phyloP scores from a whole-genome alignment of 64 coral and sea anemone species.

The Anthopleura sola region DNA sequence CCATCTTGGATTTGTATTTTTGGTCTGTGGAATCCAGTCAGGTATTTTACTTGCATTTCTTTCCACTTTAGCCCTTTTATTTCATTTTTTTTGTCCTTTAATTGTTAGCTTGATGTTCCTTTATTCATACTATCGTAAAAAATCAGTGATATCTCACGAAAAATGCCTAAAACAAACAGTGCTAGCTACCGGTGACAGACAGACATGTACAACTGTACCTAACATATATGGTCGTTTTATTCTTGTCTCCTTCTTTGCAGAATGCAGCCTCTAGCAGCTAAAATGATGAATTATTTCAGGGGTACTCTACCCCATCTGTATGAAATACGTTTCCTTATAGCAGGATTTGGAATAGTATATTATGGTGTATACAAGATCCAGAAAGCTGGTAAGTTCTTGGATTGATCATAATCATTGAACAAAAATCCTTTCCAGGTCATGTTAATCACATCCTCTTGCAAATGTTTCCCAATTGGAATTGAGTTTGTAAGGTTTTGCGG shows the following conservation, averaged over 20 bases:
- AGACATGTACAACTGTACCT: no score
- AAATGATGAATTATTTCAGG: conserved; percentile 48
- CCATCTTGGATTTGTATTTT: conserved; percentile 61
- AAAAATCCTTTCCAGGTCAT: no score
- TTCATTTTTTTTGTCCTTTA: background rate
- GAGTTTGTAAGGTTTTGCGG: no score
- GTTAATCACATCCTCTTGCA: no score
- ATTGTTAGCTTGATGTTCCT: background rate
- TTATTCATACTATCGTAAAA: background rate
- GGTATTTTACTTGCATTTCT: background rate
- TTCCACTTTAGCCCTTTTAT: background rate
- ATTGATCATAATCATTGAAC: background rate
- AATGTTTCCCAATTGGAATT: no score
- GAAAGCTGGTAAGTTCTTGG: background rate
- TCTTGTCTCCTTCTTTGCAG: background rate
- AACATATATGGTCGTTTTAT: background rate
- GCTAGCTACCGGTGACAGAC: background rate
- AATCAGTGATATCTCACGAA: background rate
- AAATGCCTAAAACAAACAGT: background rate
- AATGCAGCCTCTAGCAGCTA: conserved; percentile 54
- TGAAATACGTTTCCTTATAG: conserved; percentile 79
- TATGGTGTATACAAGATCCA: conserved; percentile 68
- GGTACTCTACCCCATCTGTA: conserved; percentile 67
- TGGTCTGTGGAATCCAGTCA: background rate
- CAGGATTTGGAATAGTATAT: conserved; percentile 69